Conservation (phyloP, 2,888 invertebrate genomes). For the Eupithecia abbreviata region DNA sequence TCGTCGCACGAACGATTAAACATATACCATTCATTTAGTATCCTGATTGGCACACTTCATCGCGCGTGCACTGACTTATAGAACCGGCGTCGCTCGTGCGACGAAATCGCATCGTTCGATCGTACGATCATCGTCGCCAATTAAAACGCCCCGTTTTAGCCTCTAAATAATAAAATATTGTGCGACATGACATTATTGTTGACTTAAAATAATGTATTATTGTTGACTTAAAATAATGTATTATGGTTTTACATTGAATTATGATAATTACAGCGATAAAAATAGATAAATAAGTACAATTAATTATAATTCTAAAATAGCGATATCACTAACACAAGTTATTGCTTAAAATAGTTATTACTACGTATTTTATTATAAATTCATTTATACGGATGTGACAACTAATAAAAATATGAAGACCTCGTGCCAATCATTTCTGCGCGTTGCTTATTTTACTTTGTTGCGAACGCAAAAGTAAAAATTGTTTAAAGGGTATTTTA, state of each 20-base stretch:
- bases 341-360: conserved; percentile 71
- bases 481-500: neutral
- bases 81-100: no score
- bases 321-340: conserved; percentile 76
- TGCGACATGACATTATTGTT: neutral
- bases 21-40: no score
- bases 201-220: neutral
- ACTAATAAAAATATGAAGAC: conserved; percentile 29
- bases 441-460: neutral
- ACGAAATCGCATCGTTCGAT: no score
- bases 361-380: conserved; percentile 71
- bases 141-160: neutral
- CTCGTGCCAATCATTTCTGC: neutral
- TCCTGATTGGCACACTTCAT: no score
- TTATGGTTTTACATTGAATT: conserved; percentile 16
- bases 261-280: conserved; percentile 36
- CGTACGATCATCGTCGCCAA: no score
- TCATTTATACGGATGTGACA: conserved; percentile 71
- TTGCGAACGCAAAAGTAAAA: neutral
- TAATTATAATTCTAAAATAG: conserved; percentile 45
- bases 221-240: neutral
- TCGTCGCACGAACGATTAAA: no score
- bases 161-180: neutral
- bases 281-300: conserved; percentile 30
- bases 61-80: no score